phyloP scores from a whole-genome alignment of 2,797 vertebrate genomes.

The Scomberomorus guttatus region DNA sequence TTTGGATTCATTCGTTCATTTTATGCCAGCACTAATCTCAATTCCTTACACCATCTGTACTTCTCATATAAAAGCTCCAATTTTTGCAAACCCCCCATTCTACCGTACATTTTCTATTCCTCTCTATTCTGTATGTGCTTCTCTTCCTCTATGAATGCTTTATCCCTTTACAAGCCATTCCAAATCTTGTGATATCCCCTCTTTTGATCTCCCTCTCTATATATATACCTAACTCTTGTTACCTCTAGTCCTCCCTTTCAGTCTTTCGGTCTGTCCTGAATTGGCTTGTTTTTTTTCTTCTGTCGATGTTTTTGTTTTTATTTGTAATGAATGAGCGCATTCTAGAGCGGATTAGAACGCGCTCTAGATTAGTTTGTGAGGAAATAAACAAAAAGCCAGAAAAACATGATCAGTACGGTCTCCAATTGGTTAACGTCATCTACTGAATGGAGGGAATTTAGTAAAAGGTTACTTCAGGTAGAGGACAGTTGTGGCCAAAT shows the following conservation, averaged over 20 bases:
- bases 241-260: slow-evolving; percentile 2
- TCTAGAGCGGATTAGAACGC: slow-evolving; percentile 12
- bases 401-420: slow-evolving; percentile 11
- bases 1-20: too few relatives aligned
- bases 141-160: slow-evolving; percentile 14
- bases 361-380: background rate
- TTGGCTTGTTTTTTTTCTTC: background rate
- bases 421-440: slow-evolving; percentile 2
- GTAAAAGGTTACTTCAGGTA: background rate
- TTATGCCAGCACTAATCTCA: slow-evolving; percentile 5
- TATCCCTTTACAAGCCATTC: slow-evolving; percentile 36
- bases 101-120: slow-evolving; percentile 14
- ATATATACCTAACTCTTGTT: background rate
- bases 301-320: background rate
- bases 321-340: slow-evolving; percentile 2
- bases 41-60: slow-evolving; percentile 25
- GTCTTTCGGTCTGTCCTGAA: slow-evolving; percentile 4
- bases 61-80: slow-evolving; percentile 1
- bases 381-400: slow-evolving; percentile 14
- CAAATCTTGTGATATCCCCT: slow-evolving; percentile 19
- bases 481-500: slow-evolving; percentile 13
- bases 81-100: background rate
- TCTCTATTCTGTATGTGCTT: slow-evolving; percentile 19
- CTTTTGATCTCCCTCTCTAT: slow-evolving; percentile 1
- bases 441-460: slow-evolving; percentile 1